phyloP scores from a whole-genome alignment of 2,113 vertebrate species.

The Sinocyclocheilus anophthalmus region DNA sequence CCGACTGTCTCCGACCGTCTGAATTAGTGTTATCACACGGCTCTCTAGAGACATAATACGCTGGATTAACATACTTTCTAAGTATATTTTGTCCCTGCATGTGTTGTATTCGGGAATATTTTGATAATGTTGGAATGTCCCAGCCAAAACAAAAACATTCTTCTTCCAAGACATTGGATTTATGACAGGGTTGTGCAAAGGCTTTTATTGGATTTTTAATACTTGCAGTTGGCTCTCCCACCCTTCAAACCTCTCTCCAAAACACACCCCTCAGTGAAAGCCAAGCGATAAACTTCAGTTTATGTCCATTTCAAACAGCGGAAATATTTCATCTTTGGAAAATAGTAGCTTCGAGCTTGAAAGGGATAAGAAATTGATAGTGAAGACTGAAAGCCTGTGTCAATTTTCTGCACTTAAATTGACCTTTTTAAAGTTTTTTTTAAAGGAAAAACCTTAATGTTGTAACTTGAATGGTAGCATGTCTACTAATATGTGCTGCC shows the following conservation, averaged over 20 bases:
- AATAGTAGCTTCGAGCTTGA: background rate
- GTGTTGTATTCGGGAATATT: background rate
- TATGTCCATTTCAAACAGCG: slow-evolving; percentile 3
- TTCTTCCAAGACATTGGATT: background rate
- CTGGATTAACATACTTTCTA: slow-evolving; percentile 19
- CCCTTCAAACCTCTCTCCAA: background rate
- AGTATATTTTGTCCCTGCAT: slow-evolving; percentile 4
- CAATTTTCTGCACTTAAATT: background rate
- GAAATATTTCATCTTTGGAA: slow-evolving; percentile 24
- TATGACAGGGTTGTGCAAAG: slow-evolving; percentile 31
- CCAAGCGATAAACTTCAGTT: slow-evolving; percentile 17
- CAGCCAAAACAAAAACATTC: slow-evolving; percentile 40
- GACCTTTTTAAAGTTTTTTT: background rate
- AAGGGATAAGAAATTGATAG: background rate
- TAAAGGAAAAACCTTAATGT: too few species aligned
- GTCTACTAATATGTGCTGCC: background rate
- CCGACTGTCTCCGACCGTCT: slow-evolving; percentile 28
- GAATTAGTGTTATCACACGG: slow-evolving; percentile 9
- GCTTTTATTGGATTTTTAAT: slow-evolving; percentile 38
- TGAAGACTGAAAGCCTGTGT: slow-evolving; percentile 3
- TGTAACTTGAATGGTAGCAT: background rate
- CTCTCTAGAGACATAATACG: slow-evolving; percentile 33
- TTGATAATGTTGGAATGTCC: slow-evolving; percentile 4
- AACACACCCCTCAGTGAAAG: slow-evolving; percentile 16
- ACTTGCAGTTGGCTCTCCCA: slow-evolving; percentile 17